Conservation (phyloP, 1,140 invertebrate genomes). For the Pogonomyrmex californicus region DNA sequence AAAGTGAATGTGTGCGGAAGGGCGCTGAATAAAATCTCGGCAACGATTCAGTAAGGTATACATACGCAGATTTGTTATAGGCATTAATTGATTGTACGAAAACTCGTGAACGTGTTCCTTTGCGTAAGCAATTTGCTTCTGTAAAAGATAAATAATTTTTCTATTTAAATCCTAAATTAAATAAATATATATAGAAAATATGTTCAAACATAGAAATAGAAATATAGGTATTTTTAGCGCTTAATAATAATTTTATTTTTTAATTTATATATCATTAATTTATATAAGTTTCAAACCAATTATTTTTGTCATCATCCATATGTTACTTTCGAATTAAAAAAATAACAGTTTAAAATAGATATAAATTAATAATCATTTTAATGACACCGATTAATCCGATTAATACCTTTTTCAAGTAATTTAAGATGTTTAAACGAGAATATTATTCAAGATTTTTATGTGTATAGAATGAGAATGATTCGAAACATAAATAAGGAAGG, state of each 20-base stretch:
- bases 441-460: too few species aligned
- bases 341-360: too few species aligned
- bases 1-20: constrained; percentile 19
- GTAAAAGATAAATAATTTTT: neutral
- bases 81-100: constrained; percentile 40
- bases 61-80: constrained; percentile 43
- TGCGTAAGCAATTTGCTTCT: neutral
- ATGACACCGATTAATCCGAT: too few species aligned
- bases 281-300: too few species aligned
- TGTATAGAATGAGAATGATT: neutral
- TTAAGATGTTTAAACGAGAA: too few species aligned
- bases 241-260: too few species aligned
- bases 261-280: too few species aligned
- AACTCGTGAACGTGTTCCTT: neutral
- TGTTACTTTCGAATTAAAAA: too few species aligned
- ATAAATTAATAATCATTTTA: too few species aligned
- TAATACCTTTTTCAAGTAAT: too few species aligned
- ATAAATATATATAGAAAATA: neutral
- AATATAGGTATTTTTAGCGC: neutral
- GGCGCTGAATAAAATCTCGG: constrained; percentile 42
- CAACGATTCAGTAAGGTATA: constrained; percentile 52
- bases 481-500: neutral
- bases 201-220: neutral
- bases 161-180: neutral
- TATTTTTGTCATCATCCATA: too few species aligned